Evolutionary conservation across 2,113 vertebrate species (phyloP).

Genomic region (Brachyhypopomus gauderio): DNA sequence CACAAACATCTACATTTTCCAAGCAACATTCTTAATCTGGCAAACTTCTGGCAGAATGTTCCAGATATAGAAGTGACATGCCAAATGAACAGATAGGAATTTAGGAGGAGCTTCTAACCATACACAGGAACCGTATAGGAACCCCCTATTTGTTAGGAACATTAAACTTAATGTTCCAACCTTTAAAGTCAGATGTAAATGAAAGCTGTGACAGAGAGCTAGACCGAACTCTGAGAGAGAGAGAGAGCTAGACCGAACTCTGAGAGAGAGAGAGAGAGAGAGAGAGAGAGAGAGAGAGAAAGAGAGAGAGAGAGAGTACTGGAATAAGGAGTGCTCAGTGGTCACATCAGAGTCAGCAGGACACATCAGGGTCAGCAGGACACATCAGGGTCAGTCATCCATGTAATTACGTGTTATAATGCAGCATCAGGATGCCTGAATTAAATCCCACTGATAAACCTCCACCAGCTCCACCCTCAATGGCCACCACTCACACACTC

Average conservation of each 20-base stretch:
- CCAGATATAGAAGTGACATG: background rate
- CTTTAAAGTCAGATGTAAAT: no score
- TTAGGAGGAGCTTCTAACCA: background rate
- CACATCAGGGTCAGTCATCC: slow-evolving; percentile 39
- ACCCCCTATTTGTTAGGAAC: no score
- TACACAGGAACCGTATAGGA: no score
- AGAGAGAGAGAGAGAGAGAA: slow-evolving; percentile 8
- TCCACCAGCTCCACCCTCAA: background rate
- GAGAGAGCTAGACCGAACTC: slow-evolving; percentile 8
- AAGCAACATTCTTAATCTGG: background rate
- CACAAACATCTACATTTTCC: background rate
- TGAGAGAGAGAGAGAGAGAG: slow-evolving; percentile 18
- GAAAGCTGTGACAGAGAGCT: background rate
- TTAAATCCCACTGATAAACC: slow-evolving; percentile 45
- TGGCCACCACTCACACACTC: background rate
- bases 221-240: background rate
- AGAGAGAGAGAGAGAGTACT: slow-evolving; percentile 28
- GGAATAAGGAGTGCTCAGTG: slow-evolving; percentile 34
- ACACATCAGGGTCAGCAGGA: slow-evolving; percentile 45
- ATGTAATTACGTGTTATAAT: slow-evolving; percentile 45
- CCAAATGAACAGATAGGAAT: background rate
- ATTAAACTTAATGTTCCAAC: no score
- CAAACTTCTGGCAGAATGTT: background rate
- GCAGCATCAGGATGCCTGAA: slow-evolving; percentile 51
- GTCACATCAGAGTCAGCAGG: slow-evolving; percentile 43